Conservation (phyloP, 2,888 invertebrate genomes). For the Mythimna impura region DNA sequence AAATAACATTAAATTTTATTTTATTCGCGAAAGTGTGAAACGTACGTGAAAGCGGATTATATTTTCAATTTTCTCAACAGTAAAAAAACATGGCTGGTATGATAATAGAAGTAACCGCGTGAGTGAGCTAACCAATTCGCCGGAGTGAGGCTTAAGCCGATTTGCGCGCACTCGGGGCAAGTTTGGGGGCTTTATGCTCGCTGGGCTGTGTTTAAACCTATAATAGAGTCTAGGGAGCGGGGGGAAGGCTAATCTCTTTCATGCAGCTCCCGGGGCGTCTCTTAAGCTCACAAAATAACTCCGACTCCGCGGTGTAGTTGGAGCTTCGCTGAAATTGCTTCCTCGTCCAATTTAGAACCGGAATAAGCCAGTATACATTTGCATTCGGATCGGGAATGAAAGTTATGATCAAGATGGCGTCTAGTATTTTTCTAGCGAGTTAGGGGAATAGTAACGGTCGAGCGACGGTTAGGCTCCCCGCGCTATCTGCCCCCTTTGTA, state of each 20-base stretch:
- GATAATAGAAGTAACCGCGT: conserved; percentile 62
- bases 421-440: conserved; percentile 88
- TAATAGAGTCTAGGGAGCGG: conserved; percentile 78
- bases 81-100: conserved; percentile 64
- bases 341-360: conserved; percentile 80
- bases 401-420: conserved; percentile 84
- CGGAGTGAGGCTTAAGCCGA: conserved; percentile 81
- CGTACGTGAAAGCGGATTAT: conserved; percentile 82
- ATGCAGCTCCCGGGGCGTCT: conserved; percentile 71
- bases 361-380: conserved; percentile 77
- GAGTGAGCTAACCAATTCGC: conserved; percentile 74
- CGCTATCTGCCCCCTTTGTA: conserved; percentile 90
- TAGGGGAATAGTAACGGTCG: conserved; percentile 90
- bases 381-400: conserved; percentile 74
- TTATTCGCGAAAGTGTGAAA: conserved; percentile 81
- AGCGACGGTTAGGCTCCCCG: conserved; percentile 89
- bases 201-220: conserved; percentile 76
- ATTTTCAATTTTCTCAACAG: conserved; percentile 77
- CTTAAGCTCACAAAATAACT: conserved; percentile 76
- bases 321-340: conserved; percentile 75
- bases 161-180: conserved; percentile 75
- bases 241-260: conserved; percentile 81
- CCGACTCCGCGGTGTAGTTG: conserved; percentile 65
- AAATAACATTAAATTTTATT: conserved; percentile 73
- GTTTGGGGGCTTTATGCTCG: conserved; percentile 79